Conservation (phyloP, 2,113 vertebrate species). For the Esox niger region DNA sequence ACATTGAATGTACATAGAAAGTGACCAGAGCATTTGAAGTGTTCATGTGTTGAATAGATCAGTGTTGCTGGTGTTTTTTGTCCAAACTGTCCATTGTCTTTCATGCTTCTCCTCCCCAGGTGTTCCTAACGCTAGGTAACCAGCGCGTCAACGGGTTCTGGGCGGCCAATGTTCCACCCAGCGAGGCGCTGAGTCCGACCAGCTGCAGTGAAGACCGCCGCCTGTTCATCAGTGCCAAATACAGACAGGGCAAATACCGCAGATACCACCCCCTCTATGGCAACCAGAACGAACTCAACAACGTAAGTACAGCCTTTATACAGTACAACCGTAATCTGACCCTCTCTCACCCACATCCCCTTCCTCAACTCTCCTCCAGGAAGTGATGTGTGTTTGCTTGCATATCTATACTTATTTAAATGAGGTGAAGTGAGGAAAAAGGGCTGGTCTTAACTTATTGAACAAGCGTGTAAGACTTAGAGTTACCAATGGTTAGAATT, state of each 20-base stretch:
- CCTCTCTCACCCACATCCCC: too few relatives aligned
- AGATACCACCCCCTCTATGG: conserved; percentile 88
- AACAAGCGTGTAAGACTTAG: too few relatives aligned
- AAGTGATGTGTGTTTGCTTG: too few relatives aligned
- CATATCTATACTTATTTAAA: too few relatives aligned
- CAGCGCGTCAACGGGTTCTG: conserved; percentile 84
- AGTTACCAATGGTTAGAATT: too few relatives aligned
- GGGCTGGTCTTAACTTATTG: too few relatives aligned
- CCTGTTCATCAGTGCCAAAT: conserved; percentile 84
- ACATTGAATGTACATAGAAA: too few relatives aligned
- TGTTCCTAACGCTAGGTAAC: conserved; percentile 84
- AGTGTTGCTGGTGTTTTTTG: background rate
- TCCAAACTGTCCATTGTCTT: background rate
- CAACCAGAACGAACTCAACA: conserved; percentile 88
- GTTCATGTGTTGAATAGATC: too few relatives aligned
- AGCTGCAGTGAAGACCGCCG: conserved; percentile 78
- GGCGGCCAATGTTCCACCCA: conserved; percentile 92
- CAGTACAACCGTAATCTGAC: background rate
- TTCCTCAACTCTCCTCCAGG: background rate
- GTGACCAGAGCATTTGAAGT: too few relatives aligned
- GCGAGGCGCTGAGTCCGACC: conserved; percentile 76
- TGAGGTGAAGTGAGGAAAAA: too few relatives aligned
- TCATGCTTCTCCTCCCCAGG: conserved; percentile 54
- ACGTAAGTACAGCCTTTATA: conserved; percentile 68
- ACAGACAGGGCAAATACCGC: conserved; percentile 92